Conservation (phyloP, 2,888 invertebrate genomes). For the Hyalella azteca region DNA sequence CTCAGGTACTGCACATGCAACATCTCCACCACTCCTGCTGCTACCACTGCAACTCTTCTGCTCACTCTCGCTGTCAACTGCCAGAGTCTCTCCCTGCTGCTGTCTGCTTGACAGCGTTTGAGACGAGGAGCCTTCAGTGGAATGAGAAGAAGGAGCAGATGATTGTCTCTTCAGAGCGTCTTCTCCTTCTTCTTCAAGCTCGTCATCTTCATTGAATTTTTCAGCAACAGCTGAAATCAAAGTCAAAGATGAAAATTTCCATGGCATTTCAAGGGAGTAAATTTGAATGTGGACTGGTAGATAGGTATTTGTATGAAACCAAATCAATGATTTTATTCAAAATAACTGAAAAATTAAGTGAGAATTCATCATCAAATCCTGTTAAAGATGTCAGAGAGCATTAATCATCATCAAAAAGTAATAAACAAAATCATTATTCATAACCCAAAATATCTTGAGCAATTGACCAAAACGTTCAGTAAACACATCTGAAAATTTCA, state of each 20-base stretch:
- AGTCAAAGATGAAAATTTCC: background rate
- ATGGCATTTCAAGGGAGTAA: no score
- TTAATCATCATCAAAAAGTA: no score
- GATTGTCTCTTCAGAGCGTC: background rate
- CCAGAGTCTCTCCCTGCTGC: background rate
- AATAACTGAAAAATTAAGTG: no score
- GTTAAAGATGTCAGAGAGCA: no score
- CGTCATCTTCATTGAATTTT: background rate
- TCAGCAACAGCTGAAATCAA: background rate
- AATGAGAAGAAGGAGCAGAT: background rate
- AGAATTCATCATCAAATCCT: no score
- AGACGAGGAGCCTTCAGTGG: background rate
- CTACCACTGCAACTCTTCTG: constrained; percentile 12
- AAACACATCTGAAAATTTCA: no score
- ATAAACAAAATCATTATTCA: no score
- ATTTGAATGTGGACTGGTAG: no score
- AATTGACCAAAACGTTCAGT: no score
- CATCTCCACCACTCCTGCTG: background rate
- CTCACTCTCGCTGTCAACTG: background rate
- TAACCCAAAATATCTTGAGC: no score
- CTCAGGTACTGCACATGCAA: background rate
- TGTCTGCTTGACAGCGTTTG: background rate
- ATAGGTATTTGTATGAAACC: no score
- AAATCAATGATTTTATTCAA: no score
- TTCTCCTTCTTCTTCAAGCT: background rate